Conservation (phyloP, 2,797 vertebrate genomes). For the Chromis chromis region DNA sequence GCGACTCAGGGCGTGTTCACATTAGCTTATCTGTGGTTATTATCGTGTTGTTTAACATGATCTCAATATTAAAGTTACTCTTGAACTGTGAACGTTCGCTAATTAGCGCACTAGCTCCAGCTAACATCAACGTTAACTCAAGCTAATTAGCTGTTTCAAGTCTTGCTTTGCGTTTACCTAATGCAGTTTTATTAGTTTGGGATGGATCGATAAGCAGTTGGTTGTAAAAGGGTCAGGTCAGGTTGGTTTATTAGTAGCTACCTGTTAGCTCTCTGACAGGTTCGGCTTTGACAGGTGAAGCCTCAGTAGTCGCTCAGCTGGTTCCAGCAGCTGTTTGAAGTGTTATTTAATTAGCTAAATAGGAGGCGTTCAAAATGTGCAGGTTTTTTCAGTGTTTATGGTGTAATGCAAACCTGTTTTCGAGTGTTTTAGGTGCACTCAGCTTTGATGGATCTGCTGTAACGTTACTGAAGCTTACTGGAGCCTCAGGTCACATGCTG, state of each 20-base stretch:
- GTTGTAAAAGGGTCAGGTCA: too few species aligned
- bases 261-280: slow-evolving; percentile 2
- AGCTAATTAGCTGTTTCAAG: background rate
- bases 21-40: too few species aligned
- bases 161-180: background rate
- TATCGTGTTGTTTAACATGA: rapidly evolving
- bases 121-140: background rate
- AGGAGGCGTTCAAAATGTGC: background rate
- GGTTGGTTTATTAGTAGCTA: background rate
- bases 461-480: slow-evolving; percentile 34
- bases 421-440: background rate
- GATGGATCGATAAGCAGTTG: background rate
- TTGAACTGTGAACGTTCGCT: background rate
- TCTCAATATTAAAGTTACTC: background rate
- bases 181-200: background rate
- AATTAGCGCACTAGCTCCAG: background rate
- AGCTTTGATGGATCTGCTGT: slow-evolving; percentile 17
- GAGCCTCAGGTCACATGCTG: slow-evolving; percentile 74
- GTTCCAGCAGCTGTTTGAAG: background rate
- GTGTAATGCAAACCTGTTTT: background rate
- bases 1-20: background rate
- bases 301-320: background rate
- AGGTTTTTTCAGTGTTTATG: background rate
- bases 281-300: slow-evolving; percentile 39
- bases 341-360: background rate